A percentile compares a stretch with the other conserved stretches of the same genome.
These are phyloP conservation scores for Itoplectis maculator DNA, from an alignment of 2,888 invertebrate species.

Conservation along the genomic window DNA sequence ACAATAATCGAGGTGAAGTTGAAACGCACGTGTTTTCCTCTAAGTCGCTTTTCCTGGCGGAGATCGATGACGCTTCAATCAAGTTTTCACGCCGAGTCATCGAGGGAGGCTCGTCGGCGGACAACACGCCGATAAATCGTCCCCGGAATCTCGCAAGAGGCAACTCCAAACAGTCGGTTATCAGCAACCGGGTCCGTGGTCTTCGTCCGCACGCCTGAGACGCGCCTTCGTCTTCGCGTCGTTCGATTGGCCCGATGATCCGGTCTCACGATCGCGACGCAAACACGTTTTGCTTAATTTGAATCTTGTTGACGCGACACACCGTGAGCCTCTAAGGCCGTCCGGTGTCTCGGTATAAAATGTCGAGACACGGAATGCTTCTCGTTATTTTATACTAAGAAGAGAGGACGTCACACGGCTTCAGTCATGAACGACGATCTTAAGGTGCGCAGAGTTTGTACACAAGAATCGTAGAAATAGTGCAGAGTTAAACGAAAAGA, in stretches of 20 bases:
- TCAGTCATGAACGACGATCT: conserved; percentile 75
- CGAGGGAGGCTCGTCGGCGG: conserved; percentile 26
- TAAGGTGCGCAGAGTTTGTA: conserved; percentile 72
- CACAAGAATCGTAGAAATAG: neutral
- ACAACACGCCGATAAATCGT: conserved; percentile 56
- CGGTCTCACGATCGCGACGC: conserved; percentile 36
- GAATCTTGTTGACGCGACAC: conserved; percentile 65
- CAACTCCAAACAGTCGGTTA: conserved; percentile 13
- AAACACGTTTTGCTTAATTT: conserved; percentile 78
- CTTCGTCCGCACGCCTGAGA: conserved; percentile 57
- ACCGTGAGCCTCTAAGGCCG: conserved; percentile 70
- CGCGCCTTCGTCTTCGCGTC: conserved; percentile 73
- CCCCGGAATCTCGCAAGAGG: conserved; percentile 6
- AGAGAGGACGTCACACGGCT: conserved; percentile 34
- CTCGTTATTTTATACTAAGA: conserved; percentile 61
- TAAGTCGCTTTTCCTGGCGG: neutral
- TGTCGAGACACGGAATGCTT: conserved; percentile 60
- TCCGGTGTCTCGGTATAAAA: conserved; percentile 75
- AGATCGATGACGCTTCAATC: conserved; percentile 11
- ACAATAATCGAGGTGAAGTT: neutral
- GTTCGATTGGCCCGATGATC: conserved; percentile 73
- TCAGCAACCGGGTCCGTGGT: conserved; percentile 70
- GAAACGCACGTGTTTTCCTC: neutral
- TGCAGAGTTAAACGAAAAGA: neutral
- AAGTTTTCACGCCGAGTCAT: neutral